These are phyloP conservation scores for Phoxinus dragarum DNA, from an alignment of 2,797 vertebrate genomes.

Conservation along the genomic window DNA sequence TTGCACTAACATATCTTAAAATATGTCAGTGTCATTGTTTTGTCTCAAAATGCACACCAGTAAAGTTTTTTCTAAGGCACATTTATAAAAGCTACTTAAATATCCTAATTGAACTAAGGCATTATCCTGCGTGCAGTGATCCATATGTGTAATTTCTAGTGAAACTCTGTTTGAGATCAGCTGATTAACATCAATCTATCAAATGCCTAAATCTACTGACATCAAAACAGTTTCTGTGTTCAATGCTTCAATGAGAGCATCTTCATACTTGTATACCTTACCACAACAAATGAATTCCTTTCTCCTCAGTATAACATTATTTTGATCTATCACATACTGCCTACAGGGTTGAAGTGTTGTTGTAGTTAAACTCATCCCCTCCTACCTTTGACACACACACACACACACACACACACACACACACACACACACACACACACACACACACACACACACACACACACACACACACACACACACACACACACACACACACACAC, in stretches of 20 bases:
- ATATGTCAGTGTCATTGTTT: background rate
- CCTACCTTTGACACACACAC: conserved; percentile 18
- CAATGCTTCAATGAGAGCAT: background rate
- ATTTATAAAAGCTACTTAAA: no score
- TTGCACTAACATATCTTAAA: background rate
- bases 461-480: no score
- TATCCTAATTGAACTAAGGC: no score
- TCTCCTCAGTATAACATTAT: conserved; percentile 29
- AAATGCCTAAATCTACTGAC: background rate
- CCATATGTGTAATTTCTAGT: background rate
- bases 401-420: no score
- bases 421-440: no score
- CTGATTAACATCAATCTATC: background rate
- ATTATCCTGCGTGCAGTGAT: background rate
- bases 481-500: no score
- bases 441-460: no score
- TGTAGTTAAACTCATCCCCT: conserved; percentile 7
- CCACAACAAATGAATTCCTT: background rate
- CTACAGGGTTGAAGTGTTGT: conserved; percentile 9
- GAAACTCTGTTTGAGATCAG: background rate
- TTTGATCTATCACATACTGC: conserved; percentile 23
- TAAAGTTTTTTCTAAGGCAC: no score
- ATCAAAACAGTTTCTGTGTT: background rate
- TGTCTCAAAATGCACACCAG: background rate
- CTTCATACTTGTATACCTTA: background rate